Evolutionary conservation across 2,113 vertebrate genomes (phyloP), one percentile per base, ranked within the genome.

Genomic region (Chrysemys picta): DNA sequence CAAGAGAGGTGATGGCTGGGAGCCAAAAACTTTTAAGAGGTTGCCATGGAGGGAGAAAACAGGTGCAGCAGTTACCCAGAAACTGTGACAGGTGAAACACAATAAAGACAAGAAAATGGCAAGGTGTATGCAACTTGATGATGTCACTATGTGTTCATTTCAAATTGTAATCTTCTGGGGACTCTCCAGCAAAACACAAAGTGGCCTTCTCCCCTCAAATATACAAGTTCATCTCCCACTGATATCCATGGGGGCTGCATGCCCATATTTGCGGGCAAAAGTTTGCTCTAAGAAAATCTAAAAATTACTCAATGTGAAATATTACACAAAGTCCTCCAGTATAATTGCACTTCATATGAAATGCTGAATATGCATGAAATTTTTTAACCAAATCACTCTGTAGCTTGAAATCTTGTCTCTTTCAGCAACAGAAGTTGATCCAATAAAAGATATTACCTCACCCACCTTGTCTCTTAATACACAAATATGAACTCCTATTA

Each of bases 51-150:
- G 57, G 56, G 57, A 59, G 57, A 59, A 59, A 29, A 59, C 11
- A 59, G 27, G 57, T 12, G 52, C 52, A 53, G 25, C 57, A 59
- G 27, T 59, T 12, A 59, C 57, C 27, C 10, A 59, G 57, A 59
- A 59, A 59, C 25, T 29, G 25, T 59, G 57, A 59, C 11, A 59
- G 57, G 57, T 94, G 86, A 96, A 92, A 93, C 53, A 92, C 54
- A 93, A 85, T 95, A 96, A 95, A 96, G 95, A 76, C 76, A 95
- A 88, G 91, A 94, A 93, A 92, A 95, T 79, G 56, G 91, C 83
- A 95, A 87, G 65, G 14, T 13, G 12, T 47, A 84, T 75, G 53
- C 35, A 88, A 50, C 79, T 88, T 52, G 84, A 92, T 91, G 47
- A 65, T 72, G 38, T 75, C 91, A 89, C 57, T 79, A 27, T 57